Percentiles rank a stretch among this genome's conserved stretches.
These are phyloP conservation scores for Calephelis virginiensis DNA, from an alignment of 1,140 invertebrate species.

Conservation along the genomic window DNA sequence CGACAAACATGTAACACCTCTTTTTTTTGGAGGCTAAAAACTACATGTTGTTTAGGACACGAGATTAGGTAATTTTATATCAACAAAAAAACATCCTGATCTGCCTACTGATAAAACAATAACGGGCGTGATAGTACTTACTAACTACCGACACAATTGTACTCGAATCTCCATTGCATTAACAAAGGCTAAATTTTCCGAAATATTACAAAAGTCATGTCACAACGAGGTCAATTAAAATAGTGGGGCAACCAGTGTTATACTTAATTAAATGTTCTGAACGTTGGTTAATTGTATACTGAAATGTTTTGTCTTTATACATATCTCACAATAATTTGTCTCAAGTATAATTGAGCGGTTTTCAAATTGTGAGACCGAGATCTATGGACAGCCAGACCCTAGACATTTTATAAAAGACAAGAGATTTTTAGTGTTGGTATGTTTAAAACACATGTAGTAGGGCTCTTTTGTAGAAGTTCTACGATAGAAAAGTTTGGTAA, in stretches of 20 bases:
- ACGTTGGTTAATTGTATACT: constrained; percentile 43
- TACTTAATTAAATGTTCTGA: constrained; percentile 66
- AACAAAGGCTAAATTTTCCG: constrained; percentile 66
- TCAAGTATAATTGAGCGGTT: constrained; percentile 1
- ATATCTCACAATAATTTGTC: constrained; percentile 22
- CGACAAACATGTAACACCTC: too few species aligned
- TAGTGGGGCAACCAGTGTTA: constrained; percentile 68
- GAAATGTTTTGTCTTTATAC: constrained; percentile 53
- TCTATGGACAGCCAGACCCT: too few species aligned
- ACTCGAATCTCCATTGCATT: constrained; percentile 50
- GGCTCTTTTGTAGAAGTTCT: too few species aligned
- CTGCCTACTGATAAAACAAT: too few species aligned
- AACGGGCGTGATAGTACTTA: constrained; percentile 56
- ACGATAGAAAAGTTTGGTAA: too few species aligned
- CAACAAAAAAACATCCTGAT: too few species aligned
- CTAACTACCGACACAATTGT: constrained; percentile 53
- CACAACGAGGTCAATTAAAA: constrained; percentile 73
- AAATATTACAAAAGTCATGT: constrained; percentile 72
- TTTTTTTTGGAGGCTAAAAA: too few species aligned
- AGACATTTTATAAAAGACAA: too few species aligned
- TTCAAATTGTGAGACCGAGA: not conserved
- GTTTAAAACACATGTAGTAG: too few species aligned
- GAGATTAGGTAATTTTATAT: too few species aligned
- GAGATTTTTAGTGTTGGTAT: too few species aligned
- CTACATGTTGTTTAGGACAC: too few species aligned